Percentiles rank a stretch among this genome's conserved stretches.
Conservation (phyloP, 2,888 invertebrate species). For the Blera fallax region DNA sequence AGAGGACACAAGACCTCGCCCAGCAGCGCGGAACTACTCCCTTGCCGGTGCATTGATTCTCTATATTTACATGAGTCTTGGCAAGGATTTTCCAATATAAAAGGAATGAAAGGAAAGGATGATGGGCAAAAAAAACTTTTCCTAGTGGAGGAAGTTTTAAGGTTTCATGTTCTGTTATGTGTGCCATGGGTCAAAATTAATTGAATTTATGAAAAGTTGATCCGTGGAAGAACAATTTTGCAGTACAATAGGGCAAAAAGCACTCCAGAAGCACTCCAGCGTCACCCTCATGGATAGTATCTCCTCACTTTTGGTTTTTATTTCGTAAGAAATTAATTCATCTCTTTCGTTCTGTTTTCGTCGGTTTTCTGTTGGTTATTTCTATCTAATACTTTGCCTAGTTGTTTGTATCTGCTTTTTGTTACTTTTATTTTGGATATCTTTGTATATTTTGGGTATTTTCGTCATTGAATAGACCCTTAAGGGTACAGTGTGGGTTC, state of each 20-base stretch:
- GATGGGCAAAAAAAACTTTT: conserved; percentile 44
- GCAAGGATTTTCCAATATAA: conserved; percentile 32
- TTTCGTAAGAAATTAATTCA: conserved; percentile 54
- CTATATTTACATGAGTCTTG: conserved; percentile 62
- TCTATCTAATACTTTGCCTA: not conserved
- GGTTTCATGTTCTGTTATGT: conserved; percentile 38
- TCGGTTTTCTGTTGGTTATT: not conserved
- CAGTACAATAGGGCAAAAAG: conserved; percentile 5
- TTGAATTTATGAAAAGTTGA: conserved; percentile 70
- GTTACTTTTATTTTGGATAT: not conserved
- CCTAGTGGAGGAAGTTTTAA: conserved; percentile 41
- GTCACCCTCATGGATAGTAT: conserved; percentile 8
- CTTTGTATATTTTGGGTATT: conserved; percentile 1
- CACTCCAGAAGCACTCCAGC: conserved; percentile 23
- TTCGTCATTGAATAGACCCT: not conserved
- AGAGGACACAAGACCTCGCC: conserved; percentile 36
- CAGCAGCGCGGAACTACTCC: not conserved
- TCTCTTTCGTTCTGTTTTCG: not conserved
- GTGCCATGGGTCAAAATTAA: conserved; percentile 61
- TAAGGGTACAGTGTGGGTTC: not conserved
- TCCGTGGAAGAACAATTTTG: conserved; percentile 30
- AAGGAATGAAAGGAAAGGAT: not conserved
- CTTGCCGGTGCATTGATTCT: conserved; percentile 31
- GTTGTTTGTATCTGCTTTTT: not conserved
- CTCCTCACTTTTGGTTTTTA: conserved; percentile 27